phyloP scores from a whole-genome alignment of 2,888 invertebrate genomes.

The Lasioglossum vierecki region DNA sequence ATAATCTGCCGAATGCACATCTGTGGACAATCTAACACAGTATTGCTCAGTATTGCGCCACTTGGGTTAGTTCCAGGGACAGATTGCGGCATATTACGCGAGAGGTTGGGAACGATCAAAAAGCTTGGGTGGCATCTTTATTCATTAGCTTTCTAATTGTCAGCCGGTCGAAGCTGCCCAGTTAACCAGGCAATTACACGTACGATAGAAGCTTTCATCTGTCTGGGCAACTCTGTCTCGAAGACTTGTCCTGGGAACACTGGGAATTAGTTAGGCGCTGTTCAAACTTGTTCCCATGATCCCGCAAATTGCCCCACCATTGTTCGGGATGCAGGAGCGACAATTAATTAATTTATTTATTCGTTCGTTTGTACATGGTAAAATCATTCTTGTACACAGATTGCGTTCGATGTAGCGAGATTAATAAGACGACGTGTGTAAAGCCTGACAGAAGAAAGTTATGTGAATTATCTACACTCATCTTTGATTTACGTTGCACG shows the following conservation, averaged over 20 bases:
- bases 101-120: constrained; percentile 60
- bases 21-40: not conserved
- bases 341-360: not conserved
- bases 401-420: not conserved
- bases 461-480: not conserved
- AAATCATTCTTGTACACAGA: not conserved
- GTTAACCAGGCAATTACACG: constrained; percentile 62
- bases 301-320: not conserved
- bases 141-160: constrained; percentile 65
- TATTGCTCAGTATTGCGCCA: constrained; percentile 11
- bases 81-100: constrained; percentile 41
- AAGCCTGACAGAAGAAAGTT: not conserved
- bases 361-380: not conserved
- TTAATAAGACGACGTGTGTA: not conserved
- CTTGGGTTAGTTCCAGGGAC: constrained; percentile 25
- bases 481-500: not conserved
- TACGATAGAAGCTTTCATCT: constrained; percentile 46
- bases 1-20: not conserved
- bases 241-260: constrained; percentile 34
- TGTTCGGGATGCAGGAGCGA: not conserved
- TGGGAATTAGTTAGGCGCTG: not conserved
- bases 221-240: not conserved
- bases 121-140: constrained; percentile 51
- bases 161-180: constrained; percentile 51
- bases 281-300: constrained; percentile 8